Evolutionary conservation across 1,140 invertebrate genomes (phyloP), one percentile per base, ranked within the genome.

Genomic region (Zeugodacus cucurbitae): DNA sequence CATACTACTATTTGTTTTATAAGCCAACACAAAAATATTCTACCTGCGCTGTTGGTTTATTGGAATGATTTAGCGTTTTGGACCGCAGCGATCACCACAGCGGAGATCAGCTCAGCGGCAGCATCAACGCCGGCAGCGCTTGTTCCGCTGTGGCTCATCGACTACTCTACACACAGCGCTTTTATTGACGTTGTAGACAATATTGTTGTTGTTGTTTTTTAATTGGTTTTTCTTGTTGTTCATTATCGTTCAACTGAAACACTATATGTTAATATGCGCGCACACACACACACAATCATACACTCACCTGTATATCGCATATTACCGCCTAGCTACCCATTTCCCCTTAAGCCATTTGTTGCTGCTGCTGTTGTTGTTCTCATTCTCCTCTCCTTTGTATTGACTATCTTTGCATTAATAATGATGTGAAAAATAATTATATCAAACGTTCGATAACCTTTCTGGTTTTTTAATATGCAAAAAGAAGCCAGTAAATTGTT

Each of bases 361-460:
- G 41, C 11, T 82, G 37, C 29, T 82, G 14, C 48, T 22, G 44
- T 74, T 26, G n/a, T 8, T 74, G 34, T 37, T 22, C 34, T n/a
- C n/a, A n/a, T n/a, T n/a, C n/a, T n/a, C n/a, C n/a, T n/a, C n/a
- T 17, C 11, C 11, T 37, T 11, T 74, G 5, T 82, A 48, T 48
- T 26, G 41, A 48, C 74, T 48, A 82, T 48, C 41, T 82, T 48
- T 82, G 74, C 74, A 54, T 82, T 48, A 82, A 48, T 82, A 82
- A 82, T 82, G 74, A 82, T 48, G 74, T 82, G 74, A 82, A 82
- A 82, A 82, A 82, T 82, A 82, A 82, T 82, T 82, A 82, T 82
- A 82, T 82, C 74, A 82, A 82, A 82, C 74, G 74, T 82, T 82
- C 74, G 41, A 82, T 82, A 82, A 82, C 74, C 74, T 82, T 82